Evolutionary conservation across 2,797 vertebrate genomes (phyloP).

Genomic region (Halcyon chelicuti): DNA sequence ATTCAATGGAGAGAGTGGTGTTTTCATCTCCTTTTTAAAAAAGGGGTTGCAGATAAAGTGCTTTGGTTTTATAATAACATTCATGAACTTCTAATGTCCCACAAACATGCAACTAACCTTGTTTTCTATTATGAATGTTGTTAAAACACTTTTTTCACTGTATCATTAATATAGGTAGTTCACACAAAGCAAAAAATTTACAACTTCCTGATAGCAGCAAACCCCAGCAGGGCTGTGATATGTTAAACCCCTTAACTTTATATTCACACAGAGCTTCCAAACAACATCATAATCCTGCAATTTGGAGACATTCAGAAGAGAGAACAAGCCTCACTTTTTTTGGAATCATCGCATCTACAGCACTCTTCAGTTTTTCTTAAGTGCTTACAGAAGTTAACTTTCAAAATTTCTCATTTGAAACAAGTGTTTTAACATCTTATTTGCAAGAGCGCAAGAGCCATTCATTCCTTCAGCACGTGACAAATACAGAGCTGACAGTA

Average conservation of each 20-base stretch:
- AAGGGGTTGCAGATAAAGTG: slow-evolving; percentile 25
- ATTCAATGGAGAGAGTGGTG: slow-evolving; percentile 32
- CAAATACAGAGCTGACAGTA: slow-evolving; percentile 46
- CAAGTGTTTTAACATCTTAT: slow-evolving; percentile 46
- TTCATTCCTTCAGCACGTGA: slow-evolving; percentile 50
- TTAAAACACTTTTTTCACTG: slow-evolving; percentile 67
- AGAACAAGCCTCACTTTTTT: neutral
- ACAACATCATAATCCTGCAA: neutral
- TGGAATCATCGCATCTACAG: neutral
- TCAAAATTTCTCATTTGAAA: neutral
- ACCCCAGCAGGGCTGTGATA: neutral
- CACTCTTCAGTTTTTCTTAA: slow-evolving; percentile 3
- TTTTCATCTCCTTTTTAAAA: slow-evolving; percentile 54
- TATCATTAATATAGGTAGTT: neutral
- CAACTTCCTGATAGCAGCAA: neutral
- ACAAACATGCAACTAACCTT: slow-evolving; percentile 52
- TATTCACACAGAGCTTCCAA: neutral
- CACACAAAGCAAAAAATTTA: neutral
- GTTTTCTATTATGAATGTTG: slow-evolving; percentile 41
- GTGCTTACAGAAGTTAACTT: slow-evolving; percentile 22
- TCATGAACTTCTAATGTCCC: slow-evolving; percentile 32
- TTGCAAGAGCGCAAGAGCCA: slow-evolving; percentile 43
- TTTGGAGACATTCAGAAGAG: neutral
- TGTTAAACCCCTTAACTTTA: neutral
- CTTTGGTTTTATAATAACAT: slow-evolving; percentile 44